A percentile compares a stretch with the other conserved stretches of the same genome.
These are phyloP conservation scores for Hypocryptadius cinnamomeus DNA, from an alignment of 2,113 vertebrate species.

Conservation along the genomic window DNA sequence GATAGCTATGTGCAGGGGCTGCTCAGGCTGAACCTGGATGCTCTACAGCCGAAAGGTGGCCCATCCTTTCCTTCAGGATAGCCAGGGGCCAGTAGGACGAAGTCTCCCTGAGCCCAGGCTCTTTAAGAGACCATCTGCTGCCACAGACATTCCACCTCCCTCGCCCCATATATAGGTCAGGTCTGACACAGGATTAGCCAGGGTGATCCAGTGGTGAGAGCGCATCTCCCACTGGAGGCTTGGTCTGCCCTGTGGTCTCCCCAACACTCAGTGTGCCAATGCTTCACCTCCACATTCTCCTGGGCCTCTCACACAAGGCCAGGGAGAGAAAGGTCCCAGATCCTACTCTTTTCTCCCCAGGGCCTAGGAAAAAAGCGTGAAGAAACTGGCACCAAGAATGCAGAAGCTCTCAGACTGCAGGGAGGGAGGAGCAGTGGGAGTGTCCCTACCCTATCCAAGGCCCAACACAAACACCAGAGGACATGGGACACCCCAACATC, in stretches of 20 bases:
- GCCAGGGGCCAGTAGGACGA: neutral
- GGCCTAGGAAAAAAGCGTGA: neutral
- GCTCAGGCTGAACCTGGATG: neutral
- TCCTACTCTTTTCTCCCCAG: neutral
- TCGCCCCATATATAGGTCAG: constrained; percentile 55
- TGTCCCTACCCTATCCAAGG: neutral
- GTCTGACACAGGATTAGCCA: constrained; percentile 33
- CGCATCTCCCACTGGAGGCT: neutral
- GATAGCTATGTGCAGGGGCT: neutral
- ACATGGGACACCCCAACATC: neutral
- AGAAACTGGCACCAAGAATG: neutral
- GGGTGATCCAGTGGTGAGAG: neutral
- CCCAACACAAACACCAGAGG: neutral
- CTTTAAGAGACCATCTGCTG: constrained; percentile 47
- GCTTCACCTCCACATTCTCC: neutral
- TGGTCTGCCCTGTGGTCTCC: neutral
- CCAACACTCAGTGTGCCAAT: accelerated
- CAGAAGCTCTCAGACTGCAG: neutral
- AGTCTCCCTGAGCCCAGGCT: neutral
- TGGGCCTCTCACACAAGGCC: neutral
- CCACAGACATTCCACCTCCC: neutral
- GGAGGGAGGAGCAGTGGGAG: neutral
- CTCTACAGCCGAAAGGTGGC: neutral
- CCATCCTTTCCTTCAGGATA: neutral
- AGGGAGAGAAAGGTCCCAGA: neutral